Evolutionary conservation across 2,888 invertebrate species (phyloP), one percentile per base, ranked within the genome.

Genomic region (Cheilosia pagana): DNA sequence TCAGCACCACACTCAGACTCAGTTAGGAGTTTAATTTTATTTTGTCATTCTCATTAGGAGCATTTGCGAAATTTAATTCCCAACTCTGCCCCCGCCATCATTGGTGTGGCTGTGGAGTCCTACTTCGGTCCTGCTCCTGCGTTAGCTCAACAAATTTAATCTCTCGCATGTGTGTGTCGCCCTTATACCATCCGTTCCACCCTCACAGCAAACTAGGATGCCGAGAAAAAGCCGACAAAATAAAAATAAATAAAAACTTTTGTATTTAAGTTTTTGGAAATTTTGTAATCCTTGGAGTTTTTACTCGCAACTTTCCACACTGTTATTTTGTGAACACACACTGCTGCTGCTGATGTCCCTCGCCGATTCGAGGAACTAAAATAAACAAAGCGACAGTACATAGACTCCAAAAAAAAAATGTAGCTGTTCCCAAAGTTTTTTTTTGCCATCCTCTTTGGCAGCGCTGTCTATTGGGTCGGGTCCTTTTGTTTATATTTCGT

Each of bases 201-300:
- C 43, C 16, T 12, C 12, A 53, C 19, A 19, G 1, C 50, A 5
- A 28, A 8, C 25, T 7, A 19, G 16, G 21, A 35, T 25, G 31
- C 48, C 23, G 23, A 25, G 10, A 28, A 57, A 48, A 59, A 28
- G 25, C 5, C 55, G 19, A 45, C 16, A 19, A 55, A 57, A 55
- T 5, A 39, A 45, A 60, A 21, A 70, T 8, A 57, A 50, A 16
- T 12, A 43, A 31, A 65, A 83, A 52, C 39, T 63, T 81, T 75
- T 63, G 62, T 63, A 59, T 71, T 23, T 50, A 50, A 43, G 52
- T 63, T 72, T 57, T 62, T 72, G 31, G 8, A 77, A 82, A 57
- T 72, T 72, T 75, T 79, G 83, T 85, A 79, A 79, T 85, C 83
- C 79, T 85, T 70, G 41, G 82, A 78, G 78, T 79, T 79, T 85